Base-by-base conservation (phyloP, 2,113 vertebrate species). In the Limnothrissa miodon region DNA sequence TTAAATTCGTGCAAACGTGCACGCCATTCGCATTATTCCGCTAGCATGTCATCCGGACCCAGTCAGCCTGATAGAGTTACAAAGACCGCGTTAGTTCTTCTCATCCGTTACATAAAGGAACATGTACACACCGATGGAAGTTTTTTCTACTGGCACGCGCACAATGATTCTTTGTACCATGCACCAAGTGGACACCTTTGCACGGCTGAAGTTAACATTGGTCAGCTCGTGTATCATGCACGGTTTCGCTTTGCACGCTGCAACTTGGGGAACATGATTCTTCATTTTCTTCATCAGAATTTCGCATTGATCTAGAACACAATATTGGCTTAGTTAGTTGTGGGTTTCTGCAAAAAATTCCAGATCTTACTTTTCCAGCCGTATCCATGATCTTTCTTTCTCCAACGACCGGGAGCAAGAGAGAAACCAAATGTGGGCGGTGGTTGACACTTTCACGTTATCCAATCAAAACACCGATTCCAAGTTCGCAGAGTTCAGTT, bases 381-480 rank as follows among this genome's bases (percentile, higher is more conserved):
- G 94, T 93, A 81, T 91, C 92, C 94, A 95, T 95, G 88, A 86
- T 90, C 0, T 23, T 5, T 82, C 4, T 48, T 83, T 46, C 36
- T 2, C 74, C 21, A 45, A 51, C 44, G 39, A 80, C 59, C 15
- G 19, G 36, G 0, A 46, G 33, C 17, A 23, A 19, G 39, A 81
- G 23, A 39, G 42, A 51, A 8, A 0, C 25, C 11, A 13, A 74
- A 74, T 15, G 66, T 56, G 29, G 66, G 78, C 4, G 48, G 74
- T 39, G 39, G 66, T 36, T 36, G 66, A 74, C 29, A 39, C 66
- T 17, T 36, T 74, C 33, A 33, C 29, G 29, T 11, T 15, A 74
- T 11, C 66, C 66, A 74, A 74, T 74, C 66, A 74, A 74, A 74
- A 74, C 66, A 33, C 15, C 13, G 66, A 36, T 36, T 74, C 66